Base-by-base conservation (phyloP, 2,888 invertebrate genomes). In the Leptinotarsa rubiginosa region DNA sequence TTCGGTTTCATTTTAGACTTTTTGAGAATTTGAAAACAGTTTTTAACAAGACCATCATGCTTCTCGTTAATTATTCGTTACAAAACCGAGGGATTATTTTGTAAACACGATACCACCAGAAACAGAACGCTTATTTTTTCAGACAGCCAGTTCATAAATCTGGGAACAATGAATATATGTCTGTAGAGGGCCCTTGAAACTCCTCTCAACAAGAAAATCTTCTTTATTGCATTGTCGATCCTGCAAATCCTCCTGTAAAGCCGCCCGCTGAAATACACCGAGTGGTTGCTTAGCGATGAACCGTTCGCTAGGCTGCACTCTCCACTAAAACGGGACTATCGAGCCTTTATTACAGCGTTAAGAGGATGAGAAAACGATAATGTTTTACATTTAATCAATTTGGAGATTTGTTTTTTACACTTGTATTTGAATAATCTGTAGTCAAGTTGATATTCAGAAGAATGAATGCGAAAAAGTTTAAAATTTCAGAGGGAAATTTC, bases 131-230 rank as follows among this genome's bases (percentile, higher is more conserved):
- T 70, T 68, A 68, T 70, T 73, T 69, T 68, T 66, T 67, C 68
- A 18, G n/a, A 12, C 41, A 77, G 78, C 76, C 83, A 85, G 85
- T 85, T 83, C 84, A 85, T 86, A 85, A 85, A 86, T 86, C 86
- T 84, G 83, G 81, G 84, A 84, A 84, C 86, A 85, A 83, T 84
- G 81, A 84, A 81, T 85, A 84, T 85, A 86, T 86, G 86, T 86
- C 84, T 85, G 85, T 85, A 83, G 81, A 85, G 85, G 81, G 83
- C 84, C 83, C 86, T 87, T 80, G 83, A 86, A 84, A 82, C 84
- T 83, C 82, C 87, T 86, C 87, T 88, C 88, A 86, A 88, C 88
- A 88, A 88, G 87, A 87, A 88, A 88, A 88, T 88, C 88, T 88
- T 86, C 84, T 84, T 84, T 84, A 84, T 84, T 84, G 83, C 84